These are phyloP conservation scores for Aurelia sp. DNA, from an alignment of 30 jellyfish, hydroid and myxozoan species.

Conservation along the genomic window DNA sequence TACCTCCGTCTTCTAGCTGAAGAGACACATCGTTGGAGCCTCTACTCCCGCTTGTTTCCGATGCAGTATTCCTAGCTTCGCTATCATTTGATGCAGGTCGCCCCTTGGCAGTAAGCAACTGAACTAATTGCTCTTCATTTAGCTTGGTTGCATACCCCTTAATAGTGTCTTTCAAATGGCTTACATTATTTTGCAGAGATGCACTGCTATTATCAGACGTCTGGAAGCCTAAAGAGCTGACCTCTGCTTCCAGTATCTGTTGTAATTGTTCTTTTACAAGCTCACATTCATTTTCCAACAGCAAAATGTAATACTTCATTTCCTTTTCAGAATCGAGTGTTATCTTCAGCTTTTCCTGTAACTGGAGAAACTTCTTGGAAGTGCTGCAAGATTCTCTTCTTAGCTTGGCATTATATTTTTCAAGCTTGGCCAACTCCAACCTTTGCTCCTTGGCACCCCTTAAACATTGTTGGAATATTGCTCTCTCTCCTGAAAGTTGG, in stretches of 20 bases:
- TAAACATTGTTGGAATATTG: neutral
- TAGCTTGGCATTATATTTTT: neutral
- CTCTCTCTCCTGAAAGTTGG: neutral
- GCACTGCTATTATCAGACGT: neutral
- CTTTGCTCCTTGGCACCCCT: constrained; percentile 24
- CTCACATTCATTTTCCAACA: neutral
- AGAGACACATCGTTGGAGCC: neutral
- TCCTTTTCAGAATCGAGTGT: neutral
- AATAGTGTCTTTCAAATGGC: neutral
- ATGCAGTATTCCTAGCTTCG: neutral
- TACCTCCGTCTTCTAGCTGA: neutral
- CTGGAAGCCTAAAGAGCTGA: neutral
- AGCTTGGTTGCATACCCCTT: neutral
- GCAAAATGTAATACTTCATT: neutral
- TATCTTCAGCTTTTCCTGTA: neutral
- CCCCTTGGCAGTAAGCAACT: neutral
- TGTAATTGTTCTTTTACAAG: no score
- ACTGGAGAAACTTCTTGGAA: neutral
- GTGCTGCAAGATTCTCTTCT: neutral
- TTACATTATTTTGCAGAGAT: neutral
- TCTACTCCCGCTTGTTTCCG: neutral
- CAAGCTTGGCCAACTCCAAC: constrained; percentile 14
- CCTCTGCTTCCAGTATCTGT: no score
- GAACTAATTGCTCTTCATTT: neutral
- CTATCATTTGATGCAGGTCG: no score